Evolutionary conservation across 2,113 vertebrate genomes (phyloP), one percentile per base, ranked within the genome.

Genomic region (Coptodon bakossiorum): DNA sequence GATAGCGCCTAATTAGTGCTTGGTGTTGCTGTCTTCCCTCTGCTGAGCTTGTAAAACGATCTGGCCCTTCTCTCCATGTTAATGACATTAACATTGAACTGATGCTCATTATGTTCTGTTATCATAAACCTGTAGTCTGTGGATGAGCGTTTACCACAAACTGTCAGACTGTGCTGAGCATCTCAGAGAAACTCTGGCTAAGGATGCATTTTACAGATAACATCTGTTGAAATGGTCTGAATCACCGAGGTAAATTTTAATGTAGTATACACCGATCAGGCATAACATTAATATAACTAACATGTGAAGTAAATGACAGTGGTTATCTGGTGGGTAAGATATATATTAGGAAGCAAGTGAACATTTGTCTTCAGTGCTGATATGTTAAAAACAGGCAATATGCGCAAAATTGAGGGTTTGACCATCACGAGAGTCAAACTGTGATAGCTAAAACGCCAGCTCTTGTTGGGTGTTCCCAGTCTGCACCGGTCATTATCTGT

Each of bases 71-170:
- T 84, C 86, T 81, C 57, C 45, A 54, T 81, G 82, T 93, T 94
- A 95, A 96, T 95, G 93, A 90, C 91, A 93, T 96, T 94, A 95
- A 94, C 94, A 92, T 93, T 93, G 92, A 95, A 90, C 93, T 88
- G 88, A 89, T 90, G 85, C 92, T 92, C 86, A 85, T 94, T 94
- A 90, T 89, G 81, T 87, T 85, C 84, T 79, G 31, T 92, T 91
- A 87, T 93, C 63, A 81, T 86, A 91, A 52, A 78, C 87, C 71
- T 17, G 56, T 10, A 50, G 9, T 89, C 83, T 90, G 34, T 82
- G 45, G 84, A 80, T 90, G 59, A 81, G 4, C 45, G 31, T 54
- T 82, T 90, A 76, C 66, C 86, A 85, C 52, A 86, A 53, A 71
- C 22, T 56, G 61, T 53, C 56, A 34, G 19, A 56, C 48, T 82